Evolutionary conservation across 2,113 vertebrate species (phyloP), one percentile per base, ranked within the genome.

Genomic region (Aspidoscelis tigris): DNA sequence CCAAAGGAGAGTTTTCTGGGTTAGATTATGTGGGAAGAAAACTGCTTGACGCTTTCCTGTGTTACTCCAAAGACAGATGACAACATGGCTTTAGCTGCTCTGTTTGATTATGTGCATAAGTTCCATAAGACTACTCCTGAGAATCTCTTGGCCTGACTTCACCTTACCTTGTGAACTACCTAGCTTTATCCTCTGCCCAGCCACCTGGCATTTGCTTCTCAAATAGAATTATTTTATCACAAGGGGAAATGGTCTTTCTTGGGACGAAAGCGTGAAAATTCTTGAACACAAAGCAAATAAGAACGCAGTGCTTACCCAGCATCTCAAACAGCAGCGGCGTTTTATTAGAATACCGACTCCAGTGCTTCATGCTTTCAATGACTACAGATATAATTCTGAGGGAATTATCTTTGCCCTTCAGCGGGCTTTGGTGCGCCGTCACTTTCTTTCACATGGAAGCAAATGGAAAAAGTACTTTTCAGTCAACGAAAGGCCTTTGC

Each of bases 311-410:
- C 97, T 92, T 92, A 99, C 99, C 98, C 89, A 99, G 95, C 90
- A 99, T 92, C 95, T 99, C 98, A 95, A 98, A 99, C 39, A 99
- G 88, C 72, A 96, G 93, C 0, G 96, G 71, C 72, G 94, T 91
- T 96, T 94, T 97, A 84, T 96, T 94, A 86, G 95, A 84, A 76
- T 96, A 98, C 86, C 97, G 97, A 91, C 94, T 96, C 99, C 99
- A 99, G 92, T 98, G 96, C 92, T 93, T 98, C 97, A 99, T 95
- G 79, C 98, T 98, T 86, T 96, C 96, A 85, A 99, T 98, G 84
- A 97, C 96, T 83, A 96, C 94, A 85, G 97, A 97, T 91, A 99
- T 76, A 90, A 99, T 96, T 89, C 97, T 95, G 88, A 99, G 92
- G 68, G 97, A 97, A 93, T 93, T 96, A 70, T 89, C 90, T 78